phyloP scores from a whole-genome alignment of 1,140 invertebrate species.

The Saccostrea glomerata region DNA sequence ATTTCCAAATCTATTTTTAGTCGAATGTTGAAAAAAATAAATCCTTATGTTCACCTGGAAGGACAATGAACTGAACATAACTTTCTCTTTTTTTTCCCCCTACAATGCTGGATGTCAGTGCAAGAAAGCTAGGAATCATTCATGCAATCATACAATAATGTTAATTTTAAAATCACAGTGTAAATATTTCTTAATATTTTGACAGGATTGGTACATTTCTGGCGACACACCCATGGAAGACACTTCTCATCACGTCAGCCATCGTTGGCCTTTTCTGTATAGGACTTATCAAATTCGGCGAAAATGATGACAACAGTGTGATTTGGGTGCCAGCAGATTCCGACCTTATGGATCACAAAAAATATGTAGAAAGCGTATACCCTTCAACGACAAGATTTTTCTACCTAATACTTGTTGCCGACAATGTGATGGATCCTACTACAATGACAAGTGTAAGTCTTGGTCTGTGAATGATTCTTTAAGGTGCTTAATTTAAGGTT shows the following conservation, averaged over 20 bases:
- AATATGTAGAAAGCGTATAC: constrained; percentile 47
- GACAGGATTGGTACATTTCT: constrained; percentile 60
- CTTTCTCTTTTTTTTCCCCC: no score
- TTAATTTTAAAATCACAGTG: no score
- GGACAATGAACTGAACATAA: no score
- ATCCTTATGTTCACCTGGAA: no score
- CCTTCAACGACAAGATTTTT: constrained; percentile 52
- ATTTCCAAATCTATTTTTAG: no score
- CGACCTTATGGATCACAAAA: constrained; percentile 51
- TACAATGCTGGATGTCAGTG: no score
- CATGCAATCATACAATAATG: no score
- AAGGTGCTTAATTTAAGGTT: no score
- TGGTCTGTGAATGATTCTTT: neutral
- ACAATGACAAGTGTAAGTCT: constrained; percentile 53
- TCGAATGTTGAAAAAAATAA: no score
- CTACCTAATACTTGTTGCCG: constrained; percentile 52
- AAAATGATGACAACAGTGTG: constrained; percentile 55
- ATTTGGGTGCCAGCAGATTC: constrained; percentile 62
- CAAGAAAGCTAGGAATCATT: no score
- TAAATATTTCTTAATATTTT: neutral
- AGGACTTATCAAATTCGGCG: constrained; percentile 58
- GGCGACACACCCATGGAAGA: constrained; percentile 56
- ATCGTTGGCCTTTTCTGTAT: constrained; percentile 50
- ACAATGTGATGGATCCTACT: constrained; percentile 53
- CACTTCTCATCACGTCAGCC: constrained; percentile 45